phyloP scores from a whole-genome alignment of 2,113 vertebrate species.

The Apteryx owenii region DNA sequence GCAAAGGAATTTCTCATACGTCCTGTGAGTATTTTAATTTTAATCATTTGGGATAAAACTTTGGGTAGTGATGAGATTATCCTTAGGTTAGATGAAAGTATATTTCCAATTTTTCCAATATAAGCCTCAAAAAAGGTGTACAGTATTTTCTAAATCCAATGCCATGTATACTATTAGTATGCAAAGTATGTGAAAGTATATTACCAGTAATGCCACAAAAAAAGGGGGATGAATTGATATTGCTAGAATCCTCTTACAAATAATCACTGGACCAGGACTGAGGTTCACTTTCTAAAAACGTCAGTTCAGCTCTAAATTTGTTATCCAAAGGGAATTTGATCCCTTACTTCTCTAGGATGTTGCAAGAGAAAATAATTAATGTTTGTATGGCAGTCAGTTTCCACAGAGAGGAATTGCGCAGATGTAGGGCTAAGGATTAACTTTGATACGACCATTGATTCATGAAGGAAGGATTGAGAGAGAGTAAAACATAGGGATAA shows the following conservation, averaged over 20 bases:
- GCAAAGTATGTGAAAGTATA: not conserved
- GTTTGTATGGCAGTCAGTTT: not conserved
- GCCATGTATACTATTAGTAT: not conserved
- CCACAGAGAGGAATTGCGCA: not conserved
- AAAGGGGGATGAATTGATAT: not conserved
- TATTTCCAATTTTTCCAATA: not conserved
- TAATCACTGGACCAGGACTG: not conserved
- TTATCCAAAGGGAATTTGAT: not conserved
- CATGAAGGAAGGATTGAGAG: too few species aligned
- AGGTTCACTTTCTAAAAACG: not conserved
- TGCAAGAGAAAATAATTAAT: not conserved
- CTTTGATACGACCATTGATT: not conserved
- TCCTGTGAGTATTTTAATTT: not conserved
- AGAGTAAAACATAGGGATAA: not conserved
- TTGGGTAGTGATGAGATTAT: not conserved
- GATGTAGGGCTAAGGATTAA: not conserved
- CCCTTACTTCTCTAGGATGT: not conserved
- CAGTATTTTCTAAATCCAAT: not conserved
- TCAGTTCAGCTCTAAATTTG: not conserved
- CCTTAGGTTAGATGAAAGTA: not conserved
- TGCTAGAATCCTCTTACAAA: not conserved
- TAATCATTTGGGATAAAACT: not conserved
- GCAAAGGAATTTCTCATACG: not conserved
- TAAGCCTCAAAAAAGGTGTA: not conserved
- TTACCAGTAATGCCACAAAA: not conserved